Evolutionary conservation across 2,888 invertebrate genomes (phyloP).

Genomic region (Archips crataeganus): DNA sequence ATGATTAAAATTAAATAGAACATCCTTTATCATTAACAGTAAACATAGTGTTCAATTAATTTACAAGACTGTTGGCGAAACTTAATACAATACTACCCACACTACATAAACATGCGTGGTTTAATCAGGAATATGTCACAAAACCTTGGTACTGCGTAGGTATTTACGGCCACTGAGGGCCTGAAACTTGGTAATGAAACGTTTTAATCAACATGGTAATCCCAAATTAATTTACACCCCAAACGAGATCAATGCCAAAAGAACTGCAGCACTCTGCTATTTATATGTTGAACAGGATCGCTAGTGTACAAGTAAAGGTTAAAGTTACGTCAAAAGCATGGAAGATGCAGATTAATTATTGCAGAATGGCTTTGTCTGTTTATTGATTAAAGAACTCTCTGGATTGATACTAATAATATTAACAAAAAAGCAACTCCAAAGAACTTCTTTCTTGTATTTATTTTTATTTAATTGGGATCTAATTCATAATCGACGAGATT

Average conservation of each 20-base stretch:
- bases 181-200: slow-evolving; percentile 27
- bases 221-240: slow-evolving; percentile 30
- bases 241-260: slow-evolving; percentile 34
- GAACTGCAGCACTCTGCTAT: slow-evolving; percentile 23
- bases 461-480: too few relatives aligned
- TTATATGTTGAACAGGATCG: slow-evolving; percentile 19
- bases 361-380: not conserved
- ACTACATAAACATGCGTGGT: not conserved
- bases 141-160: not conserved
- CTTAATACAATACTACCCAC: too few relatives aligned
- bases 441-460: too few relatives aligned
- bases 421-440: too few relatives aligned
- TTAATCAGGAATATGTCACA: not conserved
- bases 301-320: not conserved
- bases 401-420: not conserved
- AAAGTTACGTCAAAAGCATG: too few relatives aligned
- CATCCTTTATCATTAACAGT: too few relatives aligned
- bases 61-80: too few relatives aligned
- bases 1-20: too few relatives aligned
- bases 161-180: not conserved
- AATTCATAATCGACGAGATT: too few relatives aligned
- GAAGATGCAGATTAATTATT: too few relatives aligned
- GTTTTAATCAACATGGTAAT: slow-evolving; percentile 24
- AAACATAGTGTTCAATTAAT: too few relatives aligned
- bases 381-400: not conserved